Conservation (phyloP, 2,797 vertebrate genomes). For the Hemibagrus guttatus region DNA sequence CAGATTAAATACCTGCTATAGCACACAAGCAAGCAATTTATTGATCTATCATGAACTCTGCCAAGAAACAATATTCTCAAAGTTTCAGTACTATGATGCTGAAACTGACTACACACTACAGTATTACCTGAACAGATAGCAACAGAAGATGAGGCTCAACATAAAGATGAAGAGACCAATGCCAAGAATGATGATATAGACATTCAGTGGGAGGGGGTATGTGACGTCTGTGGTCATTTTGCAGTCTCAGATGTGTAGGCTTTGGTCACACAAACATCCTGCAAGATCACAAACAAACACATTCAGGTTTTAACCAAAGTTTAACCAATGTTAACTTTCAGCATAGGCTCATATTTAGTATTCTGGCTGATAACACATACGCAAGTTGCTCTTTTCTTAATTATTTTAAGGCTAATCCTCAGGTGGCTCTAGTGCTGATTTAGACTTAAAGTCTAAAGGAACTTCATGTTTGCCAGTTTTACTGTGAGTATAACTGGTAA, state of each 20-base stretch:
- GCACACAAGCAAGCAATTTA: neutral
- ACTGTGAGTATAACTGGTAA: slow-evolving; percentile 12
- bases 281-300: slow-evolving; percentile 39
- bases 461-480: neutral
- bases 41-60: neutral
- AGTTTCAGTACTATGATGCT: neutral
- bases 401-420: neutral
- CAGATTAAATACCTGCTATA: neutral
- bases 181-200: slow-evolving; percentile 78
- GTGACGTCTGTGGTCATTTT: slow-evolving; percentile 70
- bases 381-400: neutral
- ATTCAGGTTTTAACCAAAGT: neutral
- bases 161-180: slow-evolving; percentile 79
- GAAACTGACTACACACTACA: neutral
- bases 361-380: neutral
- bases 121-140: slow-evolving; percentile 79
- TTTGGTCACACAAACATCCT: slow-evolving; percentile 67
- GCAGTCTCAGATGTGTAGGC: slow-evolving; percentile 58
- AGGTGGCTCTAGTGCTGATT: neutral
- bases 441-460: neutral
- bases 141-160: slow-evolving; percentile 81
- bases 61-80: neutral
- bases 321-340: neutral
- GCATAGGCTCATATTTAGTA: neutral
- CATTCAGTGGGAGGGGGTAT: slow-evolving; percentile 74